Conservation (phyloP, 2,797 vertebrate species). For the Neoniphon sammara region DNA sequence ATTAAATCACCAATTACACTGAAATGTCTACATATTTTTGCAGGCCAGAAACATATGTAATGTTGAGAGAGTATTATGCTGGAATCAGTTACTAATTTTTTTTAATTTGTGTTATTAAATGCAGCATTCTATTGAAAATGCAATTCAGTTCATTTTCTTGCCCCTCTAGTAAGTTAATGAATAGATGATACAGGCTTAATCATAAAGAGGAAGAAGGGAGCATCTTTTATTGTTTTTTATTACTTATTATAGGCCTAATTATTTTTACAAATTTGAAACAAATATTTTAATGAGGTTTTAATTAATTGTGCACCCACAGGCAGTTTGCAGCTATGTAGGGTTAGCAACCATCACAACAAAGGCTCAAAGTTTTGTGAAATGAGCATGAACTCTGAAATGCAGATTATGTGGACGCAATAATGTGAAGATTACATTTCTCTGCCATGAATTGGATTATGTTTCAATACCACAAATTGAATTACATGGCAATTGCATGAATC, state of each 20-base stretch:
- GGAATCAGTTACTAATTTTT: background rate
- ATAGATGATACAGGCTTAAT: slow-evolving; percentile 4
- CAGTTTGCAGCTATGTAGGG: slow-evolving; percentile 5
- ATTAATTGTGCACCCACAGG: slow-evolving; percentile 27
- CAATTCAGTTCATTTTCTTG: background rate
- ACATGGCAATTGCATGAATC: no score
- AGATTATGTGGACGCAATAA: background rate
- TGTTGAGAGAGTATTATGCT: background rate
- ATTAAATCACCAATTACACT: slow-evolving; percentile 20
- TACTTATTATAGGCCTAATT: slow-evolving; percentile 16
- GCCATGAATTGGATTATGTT: no score
- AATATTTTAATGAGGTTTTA: slow-evolving; percentile 36
- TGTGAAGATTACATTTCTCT: background rate
- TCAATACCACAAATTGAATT: no score
- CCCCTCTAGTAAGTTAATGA: background rate
- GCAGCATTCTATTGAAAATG: no score
- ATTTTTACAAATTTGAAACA: slow-evolving; percentile 32
- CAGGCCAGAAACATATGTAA: background rate
- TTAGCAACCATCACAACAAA: slow-evolving; percentile 5
- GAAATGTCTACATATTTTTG: slow-evolving; percentile 28
- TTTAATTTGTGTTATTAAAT: background rate
- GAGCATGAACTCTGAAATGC: background rate
- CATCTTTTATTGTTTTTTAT: slow-evolving; percentile 8
- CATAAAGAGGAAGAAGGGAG: background rate
- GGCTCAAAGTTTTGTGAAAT: background rate